phyloP scores from a whole-genome alignment of 2,113 vertebrate genomes.

The Crotalus tigris region DNA sequence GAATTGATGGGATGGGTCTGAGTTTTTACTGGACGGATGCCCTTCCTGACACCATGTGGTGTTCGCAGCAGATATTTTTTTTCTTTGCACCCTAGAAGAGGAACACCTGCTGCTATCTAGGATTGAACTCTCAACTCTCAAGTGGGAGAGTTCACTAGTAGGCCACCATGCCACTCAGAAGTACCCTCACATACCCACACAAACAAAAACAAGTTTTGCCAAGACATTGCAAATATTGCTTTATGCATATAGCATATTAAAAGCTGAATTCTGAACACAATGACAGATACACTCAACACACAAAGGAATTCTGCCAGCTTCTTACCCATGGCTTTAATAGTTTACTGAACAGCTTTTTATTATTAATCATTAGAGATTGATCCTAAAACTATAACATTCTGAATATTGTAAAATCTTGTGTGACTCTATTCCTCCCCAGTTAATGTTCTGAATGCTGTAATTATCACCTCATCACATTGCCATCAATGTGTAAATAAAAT shows the following conservation, averaged over 20 bases:
- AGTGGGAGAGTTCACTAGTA: too few relatives aligned
- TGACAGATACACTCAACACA: not conserved
- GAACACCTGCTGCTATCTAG: too few relatives aligned
- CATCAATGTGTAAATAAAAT: not conserved
- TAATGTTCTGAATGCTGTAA: not conserved
- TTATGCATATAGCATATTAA: not conserved
- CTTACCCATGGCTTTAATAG: not conserved
- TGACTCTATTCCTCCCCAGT: too few relatives aligned
- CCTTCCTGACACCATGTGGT: too few relatives aligned
- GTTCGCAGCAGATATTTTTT: too few relatives aligned
- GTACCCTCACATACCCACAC: too few relatives aligned
- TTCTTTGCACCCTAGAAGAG: too few relatives aligned
- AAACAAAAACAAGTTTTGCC: not conserved
- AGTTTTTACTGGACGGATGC: too few relatives aligned
- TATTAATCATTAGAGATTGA: not conserved
- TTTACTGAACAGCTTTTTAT: not conserved
- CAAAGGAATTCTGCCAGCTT: not conserved
- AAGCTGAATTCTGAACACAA: not conserved
- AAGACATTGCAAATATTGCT: not conserved
- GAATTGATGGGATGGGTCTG: too few relatives aligned
- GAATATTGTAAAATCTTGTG: too few relatives aligned
- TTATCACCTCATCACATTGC: not conserved
- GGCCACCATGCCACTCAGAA: too few relatives aligned
- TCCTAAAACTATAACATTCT: not conserved
- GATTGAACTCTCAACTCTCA: too few relatives aligned